Evolutionary conservation across 1,140 invertebrate genomes (phyloP), one percentile per base, ranked within the genome.

Genomic region (Brachionus calyciflorus): DNA sequence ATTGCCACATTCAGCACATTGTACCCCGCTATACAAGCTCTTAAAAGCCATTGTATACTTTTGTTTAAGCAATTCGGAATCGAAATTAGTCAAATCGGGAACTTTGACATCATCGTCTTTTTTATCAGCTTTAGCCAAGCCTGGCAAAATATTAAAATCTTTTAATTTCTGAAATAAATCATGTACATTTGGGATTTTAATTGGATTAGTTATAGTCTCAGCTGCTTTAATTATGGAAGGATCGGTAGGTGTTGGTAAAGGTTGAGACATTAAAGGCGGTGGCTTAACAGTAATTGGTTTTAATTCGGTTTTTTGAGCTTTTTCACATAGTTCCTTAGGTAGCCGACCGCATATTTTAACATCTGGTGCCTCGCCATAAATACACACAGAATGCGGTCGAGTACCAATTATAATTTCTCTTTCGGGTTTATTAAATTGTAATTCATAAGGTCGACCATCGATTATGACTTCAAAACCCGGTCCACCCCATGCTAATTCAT

Each of bases 401-500:
- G 30, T 46, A 21, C 73, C 73, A n/a, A 76, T 57, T 10, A 57
- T 57, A 0, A 76, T 76, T 10, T 76, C 73, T 4, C 73, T 44
- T 28, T 28, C 51, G n/a, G 73, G 73, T 19, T 63, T 76, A 30
- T 76, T 76, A 48, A 76, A 76, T 24, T 60, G 49, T 44, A 76
- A 37, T 37, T 76, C 73, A 44, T 57, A 76, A 30, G 73, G 73
- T n/a, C 53, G 90, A 24, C 89, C 89, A 28, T 96, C 87, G 63
- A 90, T 88, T 68, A 95, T 90, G 0, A 93, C 90, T 81, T 86
- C 82, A 79, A 93, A 92, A 0, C 94, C 93, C 46, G 95, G 87
- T 9, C 93, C 94, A 55, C 94, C 94, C 87, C 95, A 97, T 78
- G 93, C 90, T 1, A 92, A 81, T 0, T 91, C 90, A 81, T 91